These are phyloP conservation scores for Anarrhichthys ocellatus DNA, from an alignment of 2,113 vertebrate species.

Conservation along the genomic window DNA sequence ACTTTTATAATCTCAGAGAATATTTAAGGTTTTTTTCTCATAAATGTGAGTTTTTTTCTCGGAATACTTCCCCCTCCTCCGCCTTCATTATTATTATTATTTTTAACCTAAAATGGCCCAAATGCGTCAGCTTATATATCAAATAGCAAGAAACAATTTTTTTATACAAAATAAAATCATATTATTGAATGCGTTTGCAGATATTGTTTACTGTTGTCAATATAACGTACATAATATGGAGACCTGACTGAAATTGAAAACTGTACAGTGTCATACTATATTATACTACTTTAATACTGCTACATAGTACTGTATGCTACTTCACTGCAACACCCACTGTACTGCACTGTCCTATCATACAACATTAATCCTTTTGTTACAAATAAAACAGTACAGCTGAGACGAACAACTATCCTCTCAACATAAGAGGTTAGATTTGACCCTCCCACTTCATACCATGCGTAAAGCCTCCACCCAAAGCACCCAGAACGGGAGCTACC, in stretches of 20 bases:
- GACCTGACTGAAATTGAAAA: not conserved
- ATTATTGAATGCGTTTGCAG: not conserved
- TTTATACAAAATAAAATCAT: not conserved
- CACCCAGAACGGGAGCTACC: conserved; percentile 38
- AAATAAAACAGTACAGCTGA: not conserved
- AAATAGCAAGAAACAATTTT: not conserved
- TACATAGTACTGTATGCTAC: not conserved
- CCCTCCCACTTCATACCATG: conserved; percentile 64
- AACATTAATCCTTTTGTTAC: not conserved
- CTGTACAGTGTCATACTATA: not conserved
- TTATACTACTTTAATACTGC: not conserved
- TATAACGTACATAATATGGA: not conserved
- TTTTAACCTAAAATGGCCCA: not conserved
- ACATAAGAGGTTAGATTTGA: conserved; percentile 59
- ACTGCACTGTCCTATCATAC: not conserved
- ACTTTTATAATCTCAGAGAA: not conserved
- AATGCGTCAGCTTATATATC: not conserved
- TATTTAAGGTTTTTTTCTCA: not conserved
- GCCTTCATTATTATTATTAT: too few relatives aligned
- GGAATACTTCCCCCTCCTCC: too few relatives aligned
- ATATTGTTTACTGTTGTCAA: not conserved
- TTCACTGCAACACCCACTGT: not conserved
- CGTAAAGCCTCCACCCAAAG: conserved; percentile 51
- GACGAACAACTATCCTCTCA: conserved; percentile 66
- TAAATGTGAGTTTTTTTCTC: too few relatives aligned